Base-by-base conservation (phyloP, 92 coral and sea anemone species). In the Metridium senile region DNA sequence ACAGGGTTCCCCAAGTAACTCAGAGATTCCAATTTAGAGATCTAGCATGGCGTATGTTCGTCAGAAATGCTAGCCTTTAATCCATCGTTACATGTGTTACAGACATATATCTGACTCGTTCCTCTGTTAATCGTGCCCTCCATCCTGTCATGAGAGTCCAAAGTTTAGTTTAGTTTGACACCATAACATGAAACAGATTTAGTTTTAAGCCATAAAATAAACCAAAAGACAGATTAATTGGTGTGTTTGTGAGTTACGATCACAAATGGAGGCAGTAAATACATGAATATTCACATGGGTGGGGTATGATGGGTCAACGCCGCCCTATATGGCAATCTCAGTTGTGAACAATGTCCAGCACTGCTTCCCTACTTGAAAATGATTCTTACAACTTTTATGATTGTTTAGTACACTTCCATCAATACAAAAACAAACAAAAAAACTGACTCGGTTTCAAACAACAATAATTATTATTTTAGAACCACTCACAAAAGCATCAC, bases 21-120 rank as follows among this genome's bases (percentile, higher is more conserved):
- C 33, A 73, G 57, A 62, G 78, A 73, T 73, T 73, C 78, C 78
- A 73, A 73, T 73, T 73, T 73, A 73, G 67, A 62, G 78, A 66
- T 73, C 78, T 57, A 21, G 20, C 29, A 33, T 31, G 78, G 33
- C 78, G 53, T 73, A 29, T 62, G 23, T 22, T 73, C 78, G 78
- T 73, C 63, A 73, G 9, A n/a, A 17, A 0, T 11, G 11, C 31
- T 56, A 73, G 78, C 78, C 68, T 73, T 73, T 73, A 73, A 73
- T 62, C 78, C 78, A 17, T 22, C n/a, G 68, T 16, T 28, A 33
- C 78, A 73, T 73, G 78, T 58, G 78, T 57, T 57, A n/a, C 33
- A 62, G 51, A 33, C 63, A 0, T 58, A 22, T 45, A 18, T 2
- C 52, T 54, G 59, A 20, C 54, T 73, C 34, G 66, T 26, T 47